Evolutionary conservation across 2,113 vertebrate species (phyloP).

Genomic region (Raja brachyura): DNA sequence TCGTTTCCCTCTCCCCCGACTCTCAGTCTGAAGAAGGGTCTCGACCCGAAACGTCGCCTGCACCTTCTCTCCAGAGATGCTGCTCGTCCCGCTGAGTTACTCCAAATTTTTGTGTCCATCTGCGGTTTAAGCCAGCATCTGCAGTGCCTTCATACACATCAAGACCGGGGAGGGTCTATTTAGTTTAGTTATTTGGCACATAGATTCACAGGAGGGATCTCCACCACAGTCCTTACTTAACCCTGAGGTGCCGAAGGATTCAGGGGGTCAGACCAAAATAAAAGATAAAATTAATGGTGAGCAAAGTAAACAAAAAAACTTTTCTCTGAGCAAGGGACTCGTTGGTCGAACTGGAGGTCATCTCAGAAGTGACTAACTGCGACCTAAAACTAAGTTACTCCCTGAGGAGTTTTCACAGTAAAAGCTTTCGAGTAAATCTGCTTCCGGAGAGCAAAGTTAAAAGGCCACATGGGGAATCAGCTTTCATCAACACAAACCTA

Average conservation of each 20-base stretch:
- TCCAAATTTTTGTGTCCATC: no score
- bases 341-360: slow-evolving; percentile 21
- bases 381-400: slow-evolving; percentile 35
- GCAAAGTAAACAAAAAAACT: slow-evolving; percentile 7
- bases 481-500: slow-evolving; percentile 29
- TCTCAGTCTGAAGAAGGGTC: no score
- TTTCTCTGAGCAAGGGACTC: not conserved
- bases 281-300: not conserved
- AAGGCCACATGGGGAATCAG: slow-evolving; percentile 35
- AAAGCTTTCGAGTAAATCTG: slow-evolving; percentile 36
- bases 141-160: no score
- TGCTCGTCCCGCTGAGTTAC: no score
- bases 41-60: no score
- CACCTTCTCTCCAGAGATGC: no score
- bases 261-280: not conserved
- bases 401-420: slow-evolving; percentile 36
- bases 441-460: slow-evolving; percentile 35
- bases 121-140: no score
- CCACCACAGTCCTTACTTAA: not conserved
- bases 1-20: no score
- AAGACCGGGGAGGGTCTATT: not conserved
- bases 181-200: not conserved
- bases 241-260: not conserved
- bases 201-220: not conserved
- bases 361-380: slow-evolving; percentile 23